Base-by-base conservation (phyloP, 2,797 vertebrate genomes). In the Hapalemur alaotrensis region DNA sequence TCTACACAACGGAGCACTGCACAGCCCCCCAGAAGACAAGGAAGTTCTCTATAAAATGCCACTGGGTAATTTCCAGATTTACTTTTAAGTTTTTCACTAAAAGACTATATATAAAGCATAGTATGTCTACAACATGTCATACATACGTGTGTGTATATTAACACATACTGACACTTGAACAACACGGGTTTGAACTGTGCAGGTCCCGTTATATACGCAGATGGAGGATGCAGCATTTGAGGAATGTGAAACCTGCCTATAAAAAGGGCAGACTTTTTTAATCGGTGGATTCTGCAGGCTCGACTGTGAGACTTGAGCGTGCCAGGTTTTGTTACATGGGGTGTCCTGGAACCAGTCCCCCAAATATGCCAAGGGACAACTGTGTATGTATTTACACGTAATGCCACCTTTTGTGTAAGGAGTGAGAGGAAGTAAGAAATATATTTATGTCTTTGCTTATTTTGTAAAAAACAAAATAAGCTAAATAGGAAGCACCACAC, bases 1-100 rank as follows among this genome's bases (percentile, higher is more conserved):
- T 72, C 67, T 15, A 30, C 4, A 0, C 43, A 3, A 3, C 6
- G 15, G n/a, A 22, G 25, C 25, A 6, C 17, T 4, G 11, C 4
- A 2, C 54, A 35, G n/a, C 84, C 43, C 85, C 35, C 22, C 22
- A 54, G 46, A 38, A 52, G 11, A 48, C 4, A 6, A 67, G 73
- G 59, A 20, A 30, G 18, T n/a, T 50, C 17, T 50, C 75, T 4
- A 7, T 2, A 12, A 25, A 17, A 48, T 41, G 4, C 2, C 18
- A 32, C 54, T 57, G 54, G 25, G 25, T 43, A 30, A 25, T 25
- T 50, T 73, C 38, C 67, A 32, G 54, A 41, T 41, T 75, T 50
- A 22, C 70, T 30, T 57, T 6, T n/a, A 46, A 46, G 43, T 23
- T 35, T 83, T n/a, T 25, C 35, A 17, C 72, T 52, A 32, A n/a